Base-by-base conservation (phyloP, 1,140 invertebrate species). In the Cotesia chilonis region DNA sequence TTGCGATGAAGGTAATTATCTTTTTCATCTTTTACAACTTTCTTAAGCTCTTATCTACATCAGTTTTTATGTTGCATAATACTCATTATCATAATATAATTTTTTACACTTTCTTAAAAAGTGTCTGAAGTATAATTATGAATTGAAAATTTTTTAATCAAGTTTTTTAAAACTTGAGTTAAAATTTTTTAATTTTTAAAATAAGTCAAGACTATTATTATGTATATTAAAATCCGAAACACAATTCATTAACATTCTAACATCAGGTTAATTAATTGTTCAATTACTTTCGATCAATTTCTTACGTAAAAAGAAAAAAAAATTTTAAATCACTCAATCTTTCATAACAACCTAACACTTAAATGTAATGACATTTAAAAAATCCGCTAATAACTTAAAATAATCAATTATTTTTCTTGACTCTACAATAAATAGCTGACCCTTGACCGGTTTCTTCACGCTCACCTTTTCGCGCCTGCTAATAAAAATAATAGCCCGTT, bases 1-100 rank as follows among this genome's bases (percentile, higher is more conserved):
- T n/a, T 91, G 90, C 74, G 89, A 89, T 75, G 88, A 90, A 86
- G 90, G 90, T 91, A 81, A 88, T 84, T 82, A 65, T 67, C 61
- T 28, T 35, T 65, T 14, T 61, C 5, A 67, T 10, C 37, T 60
- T 74, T 51, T 12, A 5, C 20, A 28, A 28, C 28, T 28, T 28
- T 28, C 28, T 66, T 51, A 37, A 17, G 14, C 17, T 52, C 10
- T 3, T 47, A 2, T 47, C 41, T 47, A 7, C 41, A 9, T 47
- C 10, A 9, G 10, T 47, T 10, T 47, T 1, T 47, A 47, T 10
- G 41, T 28, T 28, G 28, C 47, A 52, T 52, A 7, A 52, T 52
- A 52, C 2, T 52, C 47, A 52, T 52, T 10, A 52, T n/a, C 7
- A 28, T 28, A 28, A 28, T 28, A 17, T 17, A 17, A 17, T 17